phyloP scores from a whole-genome alignment of 2,888 invertebrate genomes.

The Crossocerus cetratus region DNA sequence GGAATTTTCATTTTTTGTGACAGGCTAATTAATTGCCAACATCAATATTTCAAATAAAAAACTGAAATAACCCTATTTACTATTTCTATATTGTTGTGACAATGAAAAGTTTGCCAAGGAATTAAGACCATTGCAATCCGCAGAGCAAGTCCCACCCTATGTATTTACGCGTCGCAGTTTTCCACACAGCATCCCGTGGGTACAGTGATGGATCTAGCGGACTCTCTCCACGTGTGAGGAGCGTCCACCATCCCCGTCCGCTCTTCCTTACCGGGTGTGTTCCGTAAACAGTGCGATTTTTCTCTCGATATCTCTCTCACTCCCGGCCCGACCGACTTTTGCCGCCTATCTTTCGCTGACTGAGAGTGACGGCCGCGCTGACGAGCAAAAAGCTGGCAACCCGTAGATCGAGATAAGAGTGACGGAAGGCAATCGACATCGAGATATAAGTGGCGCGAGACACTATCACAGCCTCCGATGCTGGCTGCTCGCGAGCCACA shows the following conservation, averaged over 20 bases:
- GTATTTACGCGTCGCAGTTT: conserved; percentile 2
- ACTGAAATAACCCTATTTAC: no score
- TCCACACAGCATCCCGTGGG: neutral
- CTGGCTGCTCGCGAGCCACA: neutral
- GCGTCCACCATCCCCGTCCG: neutral
- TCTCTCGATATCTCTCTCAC: conserved; percentile 16
- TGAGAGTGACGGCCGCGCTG: conserved; percentile 15
- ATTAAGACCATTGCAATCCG: no score
- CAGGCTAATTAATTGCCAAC: no score
- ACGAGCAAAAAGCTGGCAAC: conserved; percentile 31
- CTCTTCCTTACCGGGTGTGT: neutral
- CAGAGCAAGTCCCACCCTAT: neutral
- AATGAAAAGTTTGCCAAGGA: no score
- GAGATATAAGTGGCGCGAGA: conserved; percentile 42
- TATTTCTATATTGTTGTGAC: no score
- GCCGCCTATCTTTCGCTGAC: neutral
- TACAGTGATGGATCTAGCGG: neutral
- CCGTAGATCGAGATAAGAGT: conserved; percentile 41
- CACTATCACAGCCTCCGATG: conserved; percentile 49
- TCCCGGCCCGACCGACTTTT: no score
- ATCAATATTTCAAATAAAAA: no score
- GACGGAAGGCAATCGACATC: conserved; percentile 51
- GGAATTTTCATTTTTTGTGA: no score
- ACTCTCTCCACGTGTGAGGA: neutral
- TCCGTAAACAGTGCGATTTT: conserved; percentile 38